Evolutionary conservation across 2,797 vertebrate species (phyloP).

Genomic region (Oreortyx pictus): DNA sequence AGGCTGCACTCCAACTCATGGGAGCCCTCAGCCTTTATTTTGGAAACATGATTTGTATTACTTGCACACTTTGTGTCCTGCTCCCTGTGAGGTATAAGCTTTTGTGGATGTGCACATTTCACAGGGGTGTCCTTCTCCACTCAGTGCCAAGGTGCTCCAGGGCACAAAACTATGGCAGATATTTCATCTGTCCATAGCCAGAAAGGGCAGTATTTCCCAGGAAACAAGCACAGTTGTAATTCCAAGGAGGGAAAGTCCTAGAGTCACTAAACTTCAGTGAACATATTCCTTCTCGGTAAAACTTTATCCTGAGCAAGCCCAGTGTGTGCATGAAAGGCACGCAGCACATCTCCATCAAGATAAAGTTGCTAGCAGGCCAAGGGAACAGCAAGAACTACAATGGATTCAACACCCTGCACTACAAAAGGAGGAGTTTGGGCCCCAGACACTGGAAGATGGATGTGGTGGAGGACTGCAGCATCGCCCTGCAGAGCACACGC

Average conservation of each 20-base stretch:
- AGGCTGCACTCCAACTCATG: background rate
- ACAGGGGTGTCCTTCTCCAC: background rate
- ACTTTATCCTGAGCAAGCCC: background rate
- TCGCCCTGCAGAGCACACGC: accelerated
- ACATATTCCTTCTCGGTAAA: background rate
- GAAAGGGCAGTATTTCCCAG: background rate
- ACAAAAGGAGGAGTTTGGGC: conserved; percentile 37
- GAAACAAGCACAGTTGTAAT: background rate
- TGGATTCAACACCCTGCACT: background rate
- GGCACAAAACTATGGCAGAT: background rate
- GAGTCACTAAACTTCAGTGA: background rate
- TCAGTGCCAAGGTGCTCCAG: background rate
- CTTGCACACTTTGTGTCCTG: background rate
- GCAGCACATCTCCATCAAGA: conserved; percentile 16
- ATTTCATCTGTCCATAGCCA: background rate
- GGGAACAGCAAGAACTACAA: conserved; percentile 27
- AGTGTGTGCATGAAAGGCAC: background rate
- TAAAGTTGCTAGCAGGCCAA: background rate
- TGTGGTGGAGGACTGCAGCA: background rate
- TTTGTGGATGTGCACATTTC: accelerated
- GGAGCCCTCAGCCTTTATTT: background rate
- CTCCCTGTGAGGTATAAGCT: background rate
- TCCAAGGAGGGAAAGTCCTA: background rate
- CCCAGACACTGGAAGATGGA: background rate
- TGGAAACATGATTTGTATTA: background rate